phyloP scores from a whole-genome alignment of 2,888 invertebrate species.

The Polyommatus iphigenia region DNA sequence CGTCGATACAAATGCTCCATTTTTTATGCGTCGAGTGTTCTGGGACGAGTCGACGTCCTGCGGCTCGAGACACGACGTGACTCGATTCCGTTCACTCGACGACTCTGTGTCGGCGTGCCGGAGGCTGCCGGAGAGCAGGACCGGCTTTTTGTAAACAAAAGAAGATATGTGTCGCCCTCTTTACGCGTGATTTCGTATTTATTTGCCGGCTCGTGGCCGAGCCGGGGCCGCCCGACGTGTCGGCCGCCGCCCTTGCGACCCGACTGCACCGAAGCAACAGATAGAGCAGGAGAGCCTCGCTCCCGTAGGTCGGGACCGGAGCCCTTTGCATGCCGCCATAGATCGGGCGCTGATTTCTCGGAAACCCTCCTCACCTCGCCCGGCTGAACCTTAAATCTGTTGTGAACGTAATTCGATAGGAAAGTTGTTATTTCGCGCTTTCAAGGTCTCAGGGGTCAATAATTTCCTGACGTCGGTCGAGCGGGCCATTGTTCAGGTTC shows the following conservation, averaged over 20 bases:
- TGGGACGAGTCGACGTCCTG: conserved; percentile 44
- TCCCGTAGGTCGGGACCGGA: conserved; percentile 23
- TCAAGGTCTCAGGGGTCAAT: conserved; percentile 23
- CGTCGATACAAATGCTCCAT: conserved; percentile 60
- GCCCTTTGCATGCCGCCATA: conserved; percentile 12
- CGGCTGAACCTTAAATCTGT: background rate
- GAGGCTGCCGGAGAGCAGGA: conserved; percentile 23
- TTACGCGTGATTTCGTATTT: conserved; percentile 39
- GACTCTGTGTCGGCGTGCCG: conserved; percentile 7
- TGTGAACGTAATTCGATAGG: conserved; percentile 13
- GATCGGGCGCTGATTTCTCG: conserved; percentile 12
- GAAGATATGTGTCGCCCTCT: conserved; percentile 47
- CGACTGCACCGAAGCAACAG: conserved; percentile 41
- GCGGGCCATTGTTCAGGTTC: background rate
- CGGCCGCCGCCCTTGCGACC: conserved; percentile 54
- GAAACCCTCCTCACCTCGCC: conserved; percentile 14
- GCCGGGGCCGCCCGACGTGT: conserved; percentile 36
- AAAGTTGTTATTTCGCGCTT: conserved; percentile 20
- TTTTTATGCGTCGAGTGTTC: conserved; percentile 46
- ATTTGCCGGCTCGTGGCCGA: conserved; percentile 36
- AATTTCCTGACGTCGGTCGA: background rate
- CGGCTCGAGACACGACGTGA: conserved; percentile 31
- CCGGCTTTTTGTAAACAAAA: conserved; percentile 44
- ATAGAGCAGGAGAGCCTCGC: conserved; percentile 35
- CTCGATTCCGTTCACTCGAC: conserved; percentile 27